These are phyloP conservation scores for Himantopus leucocephalus DNA, from an alignment of 2,113 vertebrate species.

Conservation along the genomic window DNA sequence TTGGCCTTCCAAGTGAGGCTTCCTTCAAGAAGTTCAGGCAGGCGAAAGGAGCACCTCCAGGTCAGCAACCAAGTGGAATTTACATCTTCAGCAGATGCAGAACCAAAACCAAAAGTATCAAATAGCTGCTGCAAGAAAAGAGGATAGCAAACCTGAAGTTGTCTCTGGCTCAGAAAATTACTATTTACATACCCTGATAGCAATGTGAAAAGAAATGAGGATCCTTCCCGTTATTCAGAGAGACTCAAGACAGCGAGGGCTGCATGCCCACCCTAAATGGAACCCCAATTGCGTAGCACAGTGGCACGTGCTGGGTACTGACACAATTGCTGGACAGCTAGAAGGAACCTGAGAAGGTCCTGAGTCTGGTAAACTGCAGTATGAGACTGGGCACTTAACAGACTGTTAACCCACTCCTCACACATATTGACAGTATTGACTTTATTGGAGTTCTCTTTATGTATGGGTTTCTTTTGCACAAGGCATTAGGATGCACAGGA, in stretches of 20 bases:
- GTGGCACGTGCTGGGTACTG: fast-evolving
- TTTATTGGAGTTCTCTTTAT: not conserved
- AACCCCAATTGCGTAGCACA: not conserved
- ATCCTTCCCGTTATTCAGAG: not conserved
- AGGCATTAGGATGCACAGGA: not conserved
- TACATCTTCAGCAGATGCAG: not conserved
- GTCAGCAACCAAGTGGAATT: not conserved
- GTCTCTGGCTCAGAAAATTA: not conserved
- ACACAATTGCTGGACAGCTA: not conserved
- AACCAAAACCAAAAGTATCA: not conserved
- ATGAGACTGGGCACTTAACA: not conserved
- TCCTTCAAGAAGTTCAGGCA: not conserved
- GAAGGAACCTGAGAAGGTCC: not conserved
- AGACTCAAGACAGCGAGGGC: not conserved
- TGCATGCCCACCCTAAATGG: not conserved
- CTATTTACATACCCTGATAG: fast-evolving
- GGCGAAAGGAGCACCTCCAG: not conserved
- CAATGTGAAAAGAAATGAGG: not conserved
- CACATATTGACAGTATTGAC: not conserved
- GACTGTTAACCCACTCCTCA: not conserved
- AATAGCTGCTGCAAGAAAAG: not conserved
- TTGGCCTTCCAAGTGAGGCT: not conserved
- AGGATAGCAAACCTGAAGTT: not conserved
- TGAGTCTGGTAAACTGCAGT: not conserved
- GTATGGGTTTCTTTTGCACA: not conserved